Evolutionary conservation across 2,888 invertebrate species (phyloP), one percentile per base, ranked within the genome.

Genomic region (Folsomia candida): DNA sequence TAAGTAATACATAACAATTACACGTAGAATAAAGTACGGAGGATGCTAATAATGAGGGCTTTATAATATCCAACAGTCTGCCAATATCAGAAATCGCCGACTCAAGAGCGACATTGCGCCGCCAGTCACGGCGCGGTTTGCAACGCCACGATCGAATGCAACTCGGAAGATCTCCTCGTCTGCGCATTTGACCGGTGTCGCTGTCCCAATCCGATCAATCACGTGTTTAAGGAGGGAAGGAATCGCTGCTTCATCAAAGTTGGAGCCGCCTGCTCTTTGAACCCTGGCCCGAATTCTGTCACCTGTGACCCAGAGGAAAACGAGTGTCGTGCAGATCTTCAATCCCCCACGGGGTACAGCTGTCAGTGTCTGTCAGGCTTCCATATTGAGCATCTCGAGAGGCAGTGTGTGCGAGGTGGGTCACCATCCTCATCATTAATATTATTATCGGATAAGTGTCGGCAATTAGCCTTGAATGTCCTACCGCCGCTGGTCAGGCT

Each of bases 251-350:
- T 60, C 26, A 26, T 60, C 26, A 60, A 60, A n/a, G 60, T 60
- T 24, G 60, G 60, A 14, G 60, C 26, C 3, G 24, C 60, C 26
- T 60, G 60, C 25, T 24, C 4, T 18, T 25, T n/a, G 6, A 60
- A 24, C 27, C 60, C 60, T 24, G 60, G 60, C 4, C 24, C 25
- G 6, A 60, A 24, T 60, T 22, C 3, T 26, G 60, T 60, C 24
- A 26, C 20, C 60, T 60, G 60, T 25, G 60, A 60, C 60, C 60
- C 60, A 11, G 60, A 60, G 26, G 60, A 60, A 25, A 60, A 60
- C n/a, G 60, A 60, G 24, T 60, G 60, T 24, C 27, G 25, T 26
- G 22, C 60, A 11, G 60, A 60, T 25, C 25, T n/a, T 9, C 18
- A 14, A 11, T 60, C 60, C n/a, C 24, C n/a, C 27, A 60, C 60